Percentiles rank a stretch among this genome's conserved stretches.
Conservation (phyloP, 2,797 vertebrate species). For the Sandelia bainsii region DNA sequence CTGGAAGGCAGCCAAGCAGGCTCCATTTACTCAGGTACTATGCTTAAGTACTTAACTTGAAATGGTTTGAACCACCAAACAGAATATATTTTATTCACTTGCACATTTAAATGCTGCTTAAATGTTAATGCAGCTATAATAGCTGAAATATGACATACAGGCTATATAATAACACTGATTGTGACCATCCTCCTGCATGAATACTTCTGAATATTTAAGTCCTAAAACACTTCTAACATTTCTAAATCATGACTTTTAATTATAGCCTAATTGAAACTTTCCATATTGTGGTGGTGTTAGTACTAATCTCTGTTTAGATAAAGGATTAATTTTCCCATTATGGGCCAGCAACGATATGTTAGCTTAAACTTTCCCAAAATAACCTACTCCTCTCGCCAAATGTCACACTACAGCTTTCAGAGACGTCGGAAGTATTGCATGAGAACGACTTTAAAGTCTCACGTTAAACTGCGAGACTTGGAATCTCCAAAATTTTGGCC, state of each 20-base stretch:
- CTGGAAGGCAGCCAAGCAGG: too few species aligned
- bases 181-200: background rate
- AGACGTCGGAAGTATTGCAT: slow-evolving; percentile 71
- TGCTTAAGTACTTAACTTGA: too few species aligned
- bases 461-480: slow-evolving; percentile 82
- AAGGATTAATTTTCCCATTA: background rate
- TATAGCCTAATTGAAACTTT: background rate
- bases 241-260: background rate
- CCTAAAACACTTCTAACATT: background rate
- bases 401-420: slow-evolving; percentile 55
- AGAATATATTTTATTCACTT: background rate
- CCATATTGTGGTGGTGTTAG: background rate
- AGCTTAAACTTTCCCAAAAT: background rate
- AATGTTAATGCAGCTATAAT: background rate
- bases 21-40: background rate
- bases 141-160: background rate
- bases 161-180: background rate
- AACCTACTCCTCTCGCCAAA: background rate
- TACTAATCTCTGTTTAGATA: background rate
- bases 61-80: too few species aligned
- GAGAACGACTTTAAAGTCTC: slow-evolving; percentile 74
- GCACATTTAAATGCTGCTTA: background rate
- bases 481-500: slow-evolving; percentile 66
- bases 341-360: background rate
- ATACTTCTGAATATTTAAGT: background rate